Percentiles rank a stretch among this genome's conserved stretches.
Conservation (phyloP, 2,797 vertebrate species). For the Anisognathus igniventris region DNA sequence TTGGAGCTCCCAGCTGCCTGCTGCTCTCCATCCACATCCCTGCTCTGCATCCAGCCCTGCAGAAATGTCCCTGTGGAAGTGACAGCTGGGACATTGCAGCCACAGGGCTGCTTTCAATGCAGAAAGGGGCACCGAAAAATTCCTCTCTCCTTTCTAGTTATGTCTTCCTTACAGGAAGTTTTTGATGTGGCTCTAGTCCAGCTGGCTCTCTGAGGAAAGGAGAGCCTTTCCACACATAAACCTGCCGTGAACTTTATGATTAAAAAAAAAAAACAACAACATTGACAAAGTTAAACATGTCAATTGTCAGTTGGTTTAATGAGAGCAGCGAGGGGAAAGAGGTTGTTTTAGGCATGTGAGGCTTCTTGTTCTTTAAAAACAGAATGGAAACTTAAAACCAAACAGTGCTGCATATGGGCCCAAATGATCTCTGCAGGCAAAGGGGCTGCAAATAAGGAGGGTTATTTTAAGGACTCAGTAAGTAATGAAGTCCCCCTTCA, state of each 20-base stretch:
- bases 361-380: constrained; percentile 1
- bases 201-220: not conserved
- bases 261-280: not conserved
- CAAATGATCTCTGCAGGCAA: not conserved
- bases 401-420: not conserved
- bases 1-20: rapidly evolving
- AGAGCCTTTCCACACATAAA: not conserved
- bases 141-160: not conserved
- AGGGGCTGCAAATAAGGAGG: not conserved
- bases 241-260: not conserved
- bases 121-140: not conserved
- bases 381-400: constrained; percentile 7
- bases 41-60: not conserved
- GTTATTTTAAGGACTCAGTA: constrained; percentile 21
- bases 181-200: constrained; percentile 2
- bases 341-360: not conserved
- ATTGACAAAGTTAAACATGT: not conserved
- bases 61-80: not conserved
- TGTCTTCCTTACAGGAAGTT: constrained; percentile 14
- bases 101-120: not conserved
- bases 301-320: not conserved
- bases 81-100: not conserved
- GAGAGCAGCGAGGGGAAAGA: not conserved
- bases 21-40: not conserved
- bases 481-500: constrained; percentile 9